Percentiles rank a stretch among this genome's conserved stretches.
Evolutionary conservation across 1,140 invertebrate genomes (phyloP).

Genomic region (Helicoverpa armigera): DNA sequence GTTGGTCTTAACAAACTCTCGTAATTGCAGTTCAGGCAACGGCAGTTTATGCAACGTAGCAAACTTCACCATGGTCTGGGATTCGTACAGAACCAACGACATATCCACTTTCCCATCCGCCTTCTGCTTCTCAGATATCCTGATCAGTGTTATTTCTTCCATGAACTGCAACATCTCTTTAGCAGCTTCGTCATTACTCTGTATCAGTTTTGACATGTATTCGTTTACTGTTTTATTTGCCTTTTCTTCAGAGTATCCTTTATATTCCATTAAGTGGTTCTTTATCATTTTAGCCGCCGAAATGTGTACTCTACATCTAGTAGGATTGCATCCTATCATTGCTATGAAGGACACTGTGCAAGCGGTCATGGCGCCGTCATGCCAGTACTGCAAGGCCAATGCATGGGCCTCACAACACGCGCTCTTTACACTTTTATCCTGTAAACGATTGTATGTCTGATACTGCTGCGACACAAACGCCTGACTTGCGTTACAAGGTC

Average conservation of each 20-base stretch:
- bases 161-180: slow-evolving; percentile 79
- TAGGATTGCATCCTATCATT: slow-evolving; percentile 88
- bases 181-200: slow-evolving; percentile 76
- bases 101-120: slow-evolving; percentile 77
- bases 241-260: slow-evolving; percentile 71
- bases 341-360: slow-evolving; percentile 89
- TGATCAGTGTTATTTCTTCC: slow-evolving; percentile 77
- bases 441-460: slow-evolving; percentile 80
- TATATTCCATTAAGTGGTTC: slow-evolving; percentile 66
- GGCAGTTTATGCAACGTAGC: slow-evolving; percentile 86
- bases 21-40: slow-evolving; percentile 87
- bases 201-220: slow-evolving; percentile 77
- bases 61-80: slow-evolving; percentile 88
- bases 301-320: slow-evolving; percentile 87
- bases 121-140: slow-evolving; percentile 72
- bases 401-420: slow-evolving; percentile 87
- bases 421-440: slow-evolving; percentile 85
- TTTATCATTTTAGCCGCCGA: slow-evolving; percentile 86
- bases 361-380: slow-evolving; percentile 85
- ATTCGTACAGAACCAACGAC: slow-evolving; percentile 82
- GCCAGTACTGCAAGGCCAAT: slow-evolving; percentile 87
- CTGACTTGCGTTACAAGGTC: slow-evolving; percentile 88
- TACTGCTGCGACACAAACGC: slow-evolving; percentile 84
- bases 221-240: slow-evolving; percentile 77
- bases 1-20: slow-evolving; percentile 86